Conservation (phyloP, 2,888 invertebrate species). For the Mimachlamys varia region DNA sequence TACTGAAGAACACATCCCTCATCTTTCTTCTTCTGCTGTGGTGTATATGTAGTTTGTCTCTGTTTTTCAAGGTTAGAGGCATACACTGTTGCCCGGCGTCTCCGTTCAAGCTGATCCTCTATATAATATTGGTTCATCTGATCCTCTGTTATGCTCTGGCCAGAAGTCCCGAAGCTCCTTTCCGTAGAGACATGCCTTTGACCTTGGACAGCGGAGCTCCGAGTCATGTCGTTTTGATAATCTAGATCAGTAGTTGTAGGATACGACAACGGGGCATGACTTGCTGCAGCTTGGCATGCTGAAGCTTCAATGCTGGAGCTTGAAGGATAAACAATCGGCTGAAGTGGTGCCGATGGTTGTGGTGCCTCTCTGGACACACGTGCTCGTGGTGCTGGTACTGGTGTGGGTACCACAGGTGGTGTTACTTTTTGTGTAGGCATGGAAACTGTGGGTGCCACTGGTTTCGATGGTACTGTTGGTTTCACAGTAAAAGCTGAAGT, state of each 20-base stretch:
- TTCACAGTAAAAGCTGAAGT: not conserved
- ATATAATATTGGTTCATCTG: not conserved
- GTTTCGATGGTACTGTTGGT: not conserved
- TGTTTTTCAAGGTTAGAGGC: not conserved
- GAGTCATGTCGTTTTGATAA: not conserved
- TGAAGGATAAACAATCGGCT: not conserved
- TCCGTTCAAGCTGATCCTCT: not conserved
- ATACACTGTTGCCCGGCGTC: not conserved
- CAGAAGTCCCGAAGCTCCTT: not conserved
- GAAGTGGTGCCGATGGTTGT: not conserved
- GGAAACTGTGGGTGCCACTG: not conserved
- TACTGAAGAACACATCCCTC: not conserved
- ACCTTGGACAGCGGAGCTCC: too few relatives aligned
- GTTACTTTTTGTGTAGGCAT: not conserved
- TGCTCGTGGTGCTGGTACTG: too few relatives aligned
- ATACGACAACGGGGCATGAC: not conserved
- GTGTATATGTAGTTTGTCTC: not conserved
- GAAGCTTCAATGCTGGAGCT: not conserved
- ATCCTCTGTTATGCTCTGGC: not conserved
- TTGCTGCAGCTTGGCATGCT: not conserved
- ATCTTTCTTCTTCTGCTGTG: constrained; percentile 15
- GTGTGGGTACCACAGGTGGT: not conserved
- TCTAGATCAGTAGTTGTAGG: not conserved
- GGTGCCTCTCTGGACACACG: too few relatives aligned
- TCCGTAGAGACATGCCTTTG: not conserved